Base-by-base conservation (phyloP, 2,888 invertebrate species). In the Meloe dianella region DNA sequence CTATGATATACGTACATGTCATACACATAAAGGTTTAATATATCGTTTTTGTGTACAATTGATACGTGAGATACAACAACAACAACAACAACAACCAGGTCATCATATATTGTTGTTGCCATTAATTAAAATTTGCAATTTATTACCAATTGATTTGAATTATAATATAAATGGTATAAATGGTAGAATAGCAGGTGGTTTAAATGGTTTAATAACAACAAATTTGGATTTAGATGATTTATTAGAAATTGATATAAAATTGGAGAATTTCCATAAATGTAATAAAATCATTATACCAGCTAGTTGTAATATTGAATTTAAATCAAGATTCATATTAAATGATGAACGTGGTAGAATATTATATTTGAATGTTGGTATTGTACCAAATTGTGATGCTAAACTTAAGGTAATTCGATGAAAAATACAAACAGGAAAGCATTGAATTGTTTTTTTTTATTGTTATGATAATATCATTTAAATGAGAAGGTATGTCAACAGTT, bases 41-140 rank as follows among this genome's bases (percentile, higher is more conserved):
- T 88, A 87, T 73, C 77, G 95, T 78, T 92, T 95, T 84, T 93
- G 93, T 83, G 91, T 92, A 60, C 90, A 91, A 65, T 88, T 96
- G 59, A 88, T 90, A 65, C 89, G 93, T 67, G 94, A 96, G 80
- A 91, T 91, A 72, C 96, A 92, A 72, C 77, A 65, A 69, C 78
- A 68, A 63, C 47, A 87, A 60, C 27, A 63, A 29, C 51, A 76
- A 35, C 89, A 95, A 70, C 95, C 97, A 6, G 97, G 94, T 0
- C 98, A 98, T 83, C 90, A 92, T 17, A 90, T 98, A 68, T 89
- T 91, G 2, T 85, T 99, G 57, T 85, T 94, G 73, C 93, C 97
- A 29, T 95, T 96, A 0, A 86, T 98, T 20, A 88, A 92, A 17
- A 81, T 98, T 4, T 90, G 91, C 71, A 98, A 98, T 87, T 87